phyloP scores from a whole-genome alignment of 2,888 invertebrate genomes.

The Drosophila glabriapex region DNA sequence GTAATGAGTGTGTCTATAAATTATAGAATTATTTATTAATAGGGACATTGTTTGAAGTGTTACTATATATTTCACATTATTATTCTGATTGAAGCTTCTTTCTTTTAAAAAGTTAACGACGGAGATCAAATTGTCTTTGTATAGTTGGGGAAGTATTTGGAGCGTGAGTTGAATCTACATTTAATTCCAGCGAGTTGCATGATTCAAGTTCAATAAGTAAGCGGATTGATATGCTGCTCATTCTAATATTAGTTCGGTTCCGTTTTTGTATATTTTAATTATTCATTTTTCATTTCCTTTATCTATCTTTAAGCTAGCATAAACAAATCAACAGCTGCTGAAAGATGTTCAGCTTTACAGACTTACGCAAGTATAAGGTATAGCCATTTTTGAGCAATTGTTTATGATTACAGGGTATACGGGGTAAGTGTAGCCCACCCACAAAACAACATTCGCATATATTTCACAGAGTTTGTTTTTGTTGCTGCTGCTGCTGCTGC shows the following conservation, averaged over 20 bases:
- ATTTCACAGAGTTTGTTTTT: slow-evolving; percentile 56
- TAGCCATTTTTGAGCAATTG: background rate
- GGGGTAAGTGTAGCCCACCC: slow-evolving; percentile 25
- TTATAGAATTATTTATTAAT: no score
- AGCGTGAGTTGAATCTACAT: background rate
- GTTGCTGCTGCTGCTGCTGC: slow-evolving; percentile 50
- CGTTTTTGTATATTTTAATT: background rate
- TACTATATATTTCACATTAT: background rate
- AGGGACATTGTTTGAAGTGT: background rate
- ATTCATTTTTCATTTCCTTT: background rate
- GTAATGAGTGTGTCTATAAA: background rate
- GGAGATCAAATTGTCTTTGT: background rate
- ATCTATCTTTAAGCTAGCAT: background rate
- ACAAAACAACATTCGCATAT: slow-evolving; percentile 50
- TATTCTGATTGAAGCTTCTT: background rate
- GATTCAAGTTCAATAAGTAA: background rate
- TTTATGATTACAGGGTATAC: slow-evolving; percentile 14
- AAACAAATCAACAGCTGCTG: background rate
- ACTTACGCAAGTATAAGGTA: background rate
- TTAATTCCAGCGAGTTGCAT: background rate
- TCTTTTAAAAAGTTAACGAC: background rate
- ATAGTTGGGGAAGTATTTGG: background rate
- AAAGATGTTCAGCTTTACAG: background rate
- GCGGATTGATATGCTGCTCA: background rate
- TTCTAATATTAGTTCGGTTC: background rate